Evolutionary conservation across 2,113 vertebrate species (phyloP), one percentile per base, ranked within the genome.

Genomic region (Myocastor coypus): DNA sequence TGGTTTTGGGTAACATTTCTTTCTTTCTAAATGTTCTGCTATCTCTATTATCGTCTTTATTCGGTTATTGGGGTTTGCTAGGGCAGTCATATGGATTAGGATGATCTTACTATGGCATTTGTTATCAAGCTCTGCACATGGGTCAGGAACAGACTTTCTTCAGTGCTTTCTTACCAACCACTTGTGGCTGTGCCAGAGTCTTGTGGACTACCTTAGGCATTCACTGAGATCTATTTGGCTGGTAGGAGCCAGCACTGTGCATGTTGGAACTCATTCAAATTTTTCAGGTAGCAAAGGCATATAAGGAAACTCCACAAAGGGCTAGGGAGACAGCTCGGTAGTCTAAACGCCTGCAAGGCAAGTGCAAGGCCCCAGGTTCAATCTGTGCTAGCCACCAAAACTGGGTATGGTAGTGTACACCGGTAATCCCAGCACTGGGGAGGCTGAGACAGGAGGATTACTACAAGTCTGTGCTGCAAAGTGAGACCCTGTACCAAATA

Each of bases 111-210:
- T 28, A 85, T 3, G 19, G 61, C 9, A 2, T 9, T 55, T 52
- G 34, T 20, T 30, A 69, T n/a, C 19, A 9, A n/a, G 37, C n/a
- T 68, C 57, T 30, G 42, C 92, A 26, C 19, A 20, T 3, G 34
- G 28, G 19, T 64, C 17, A 42, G 63, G 30, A 52, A 10, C 13
- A 26, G 63, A 3, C 8, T 24, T 89, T 40, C 78, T 61, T 61
- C 7, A 26, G 32, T n/a, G 24, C 61, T 40, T 68, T 37, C 20
- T 28, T 55, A 0, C 32, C 46, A 30, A 13, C 8, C 0, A 0
- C 0, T 5, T 34, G 68, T n/a, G n/a, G 12, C 19, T 7, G 40
- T 40, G 26, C 22, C 73, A n/a, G 57, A 12, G 57, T 73, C 75
- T 82, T 22, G 40, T 13, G 81, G 57, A 82, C 61, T 26, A 16